Percentiles rank a stretch among this genome's conserved stretches.
These are phyloP conservation scores for Leucopsar rothschildi DNA, from an alignment of 2,113 vertebrate genomes.

Conservation along the genomic window DNA sequence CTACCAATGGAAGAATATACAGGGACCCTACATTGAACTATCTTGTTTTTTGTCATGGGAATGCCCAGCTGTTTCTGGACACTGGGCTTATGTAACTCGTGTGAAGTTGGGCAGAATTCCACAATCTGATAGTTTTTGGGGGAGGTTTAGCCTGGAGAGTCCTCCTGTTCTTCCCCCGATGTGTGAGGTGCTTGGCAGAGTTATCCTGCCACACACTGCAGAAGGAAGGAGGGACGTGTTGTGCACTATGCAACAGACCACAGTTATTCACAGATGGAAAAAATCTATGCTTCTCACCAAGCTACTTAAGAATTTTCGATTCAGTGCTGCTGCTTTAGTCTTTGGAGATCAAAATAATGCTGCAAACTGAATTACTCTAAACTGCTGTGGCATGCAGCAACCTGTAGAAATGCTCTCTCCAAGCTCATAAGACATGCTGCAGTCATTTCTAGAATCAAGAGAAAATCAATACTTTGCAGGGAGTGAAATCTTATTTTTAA, in stretches of 20 bases:
- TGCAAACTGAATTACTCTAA: conserved; percentile 39
- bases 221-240: not conserved
- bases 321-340: conserved; percentile 16
- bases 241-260: not conserved
- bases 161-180: not conserved
- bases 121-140: not conserved
- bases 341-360: conserved; percentile 32
- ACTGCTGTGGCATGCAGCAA: conserved; percentile 19
- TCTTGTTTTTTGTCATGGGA: not conserved
- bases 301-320: conserved; percentile 24
- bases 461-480: conserved; percentile 7
- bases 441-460: conserved; percentile 23
- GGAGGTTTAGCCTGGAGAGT: not conserved
- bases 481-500: not conserved
- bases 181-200: not conserved
- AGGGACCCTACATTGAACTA: not conserved
- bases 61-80: not conserved
- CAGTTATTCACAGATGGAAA: not conserved
- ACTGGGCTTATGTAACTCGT: not conserved
- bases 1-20: not conserved
- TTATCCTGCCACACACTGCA: not conserved
- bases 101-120: not conserved
- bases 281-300: not conserved
- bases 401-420: conserved; percentile 4
- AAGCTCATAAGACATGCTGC: not conserved